Base-by-base conservation (phyloP, 2,888 invertebrate species). In the Tipula confusa region DNA sequence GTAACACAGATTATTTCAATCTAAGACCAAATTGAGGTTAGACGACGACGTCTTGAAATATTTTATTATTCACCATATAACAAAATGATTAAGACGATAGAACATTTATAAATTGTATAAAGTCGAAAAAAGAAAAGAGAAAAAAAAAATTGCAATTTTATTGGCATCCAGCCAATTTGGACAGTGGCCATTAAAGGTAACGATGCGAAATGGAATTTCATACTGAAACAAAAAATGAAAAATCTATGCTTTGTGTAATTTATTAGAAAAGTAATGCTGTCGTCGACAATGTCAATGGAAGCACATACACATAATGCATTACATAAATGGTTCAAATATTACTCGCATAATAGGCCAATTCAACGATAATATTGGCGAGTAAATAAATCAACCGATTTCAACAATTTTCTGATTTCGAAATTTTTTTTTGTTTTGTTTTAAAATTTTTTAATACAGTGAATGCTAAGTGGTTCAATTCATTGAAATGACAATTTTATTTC, bases 161-260 rank as follows among this genome's bases (percentile, higher is more conserved):
- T 80, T 80, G 80, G 80, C 80, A 11, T 5, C 9, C n/a, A 0
- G 29, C 80, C 80, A 80, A 80, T 80, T 80, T 80, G 80, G 80
- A 80, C 80, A 31, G 80, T 80, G 80, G 80, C 80, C 80, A 80
- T 80, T 80, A 80, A 80, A 80, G 80, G 80, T 80, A 80, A 29
- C 80, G 80, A 80, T 80, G 80, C 80, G 80, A 80, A 80, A 80
- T 80, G 80, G 80, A 80, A 80, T 80, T 80, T 28, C 11, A 28
- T n/a, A n/a, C n/a, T n/a, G 28, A 24, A 29, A 79, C 28, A 64
- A 64, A 29, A 79, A 3, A 64, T n/a, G n/a, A 64, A 18, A 64
- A 64, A 24, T 64, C 64, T 64, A 24, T 64, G 24, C 64, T 24
- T 24, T 64, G 24, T 64, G 7, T 18, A 64, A 64, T 64, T 64